These are phyloP conservation scores for Polypterus bichir DNA, from an alignment of 2,113 vertebrate genomes.

Conservation along the genomic window DNA sequence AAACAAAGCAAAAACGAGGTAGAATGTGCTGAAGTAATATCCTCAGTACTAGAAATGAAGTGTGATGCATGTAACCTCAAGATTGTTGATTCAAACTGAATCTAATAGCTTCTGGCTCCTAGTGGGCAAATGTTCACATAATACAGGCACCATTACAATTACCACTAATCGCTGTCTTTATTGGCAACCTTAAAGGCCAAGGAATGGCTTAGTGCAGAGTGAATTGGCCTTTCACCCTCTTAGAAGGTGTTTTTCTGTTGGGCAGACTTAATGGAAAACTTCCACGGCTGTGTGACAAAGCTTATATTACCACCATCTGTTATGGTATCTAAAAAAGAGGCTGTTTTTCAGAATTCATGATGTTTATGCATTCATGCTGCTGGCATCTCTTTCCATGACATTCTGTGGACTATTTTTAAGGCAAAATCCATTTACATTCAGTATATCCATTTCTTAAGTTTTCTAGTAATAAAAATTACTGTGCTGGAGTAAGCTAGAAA, in stretches of 20 bases:
- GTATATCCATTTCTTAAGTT: neutral
- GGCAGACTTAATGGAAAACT: neutral
- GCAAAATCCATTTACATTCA: neutral
- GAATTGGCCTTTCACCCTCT: neutral
- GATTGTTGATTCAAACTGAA: neutral
- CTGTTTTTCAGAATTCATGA: neutral
- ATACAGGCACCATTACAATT: neutral
- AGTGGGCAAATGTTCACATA: neutral
- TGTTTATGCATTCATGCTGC: neutral
- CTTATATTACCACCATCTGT: neutral
- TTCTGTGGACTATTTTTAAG: neutral
- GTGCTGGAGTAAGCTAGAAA: too few relatives aligned
- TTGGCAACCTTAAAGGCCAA: neutral
- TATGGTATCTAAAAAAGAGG: neutral
- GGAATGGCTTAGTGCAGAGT: neutral
- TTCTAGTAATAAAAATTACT: too few relatives aligned
- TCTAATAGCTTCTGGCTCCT: neutral
- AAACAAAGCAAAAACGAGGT: too few relatives aligned
- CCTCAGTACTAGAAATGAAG: neutral
- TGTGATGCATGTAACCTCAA: neutral
- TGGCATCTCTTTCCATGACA: neutral
- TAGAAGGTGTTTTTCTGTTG: neutral
- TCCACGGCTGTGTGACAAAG: neutral
- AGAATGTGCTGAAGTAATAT: too few relatives aligned
- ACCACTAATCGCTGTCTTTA: neutral